phyloP scores from a whole-genome alignment of 2,797 vertebrate species.

The Ptychadena robeensis region DNA sequence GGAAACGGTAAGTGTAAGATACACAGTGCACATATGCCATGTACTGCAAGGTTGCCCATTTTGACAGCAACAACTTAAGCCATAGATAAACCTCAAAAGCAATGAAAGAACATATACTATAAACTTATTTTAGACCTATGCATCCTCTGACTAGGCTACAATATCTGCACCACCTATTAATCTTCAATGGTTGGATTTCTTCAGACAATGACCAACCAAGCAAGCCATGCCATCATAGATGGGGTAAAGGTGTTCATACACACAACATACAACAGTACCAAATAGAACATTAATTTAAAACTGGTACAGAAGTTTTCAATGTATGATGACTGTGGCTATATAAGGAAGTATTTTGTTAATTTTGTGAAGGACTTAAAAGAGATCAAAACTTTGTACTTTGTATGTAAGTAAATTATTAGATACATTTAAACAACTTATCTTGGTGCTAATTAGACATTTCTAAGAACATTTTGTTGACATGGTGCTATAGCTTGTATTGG shows the following conservation, averaged over 20 bases:
- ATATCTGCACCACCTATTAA: background rate
- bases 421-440: conserved; percentile 13
- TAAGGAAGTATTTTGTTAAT: background rate
- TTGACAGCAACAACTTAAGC: no score
- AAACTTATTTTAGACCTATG: no score
- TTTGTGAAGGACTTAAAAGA: background rate
- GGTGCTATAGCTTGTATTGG: conserved; percentile 54
- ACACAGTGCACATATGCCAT: no score
- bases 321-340: background rate
- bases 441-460: conserved; percentile 28
- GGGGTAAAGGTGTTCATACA: background rate
- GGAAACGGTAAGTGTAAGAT: no score
- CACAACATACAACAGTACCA: background rate
- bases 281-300: background rate
- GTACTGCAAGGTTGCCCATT: no score
- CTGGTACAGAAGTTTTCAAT: background rate
- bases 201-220: background rate
- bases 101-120: no score
- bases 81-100: no score
- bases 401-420: background rate
- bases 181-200: no score
- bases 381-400: background rate
- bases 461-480: conserved; percentile 21
- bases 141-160: background rate
- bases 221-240: background rate